Conservation (phyloP, 2,797 vertebrate species). For the Arnoldichthys spilopterus region DNA sequence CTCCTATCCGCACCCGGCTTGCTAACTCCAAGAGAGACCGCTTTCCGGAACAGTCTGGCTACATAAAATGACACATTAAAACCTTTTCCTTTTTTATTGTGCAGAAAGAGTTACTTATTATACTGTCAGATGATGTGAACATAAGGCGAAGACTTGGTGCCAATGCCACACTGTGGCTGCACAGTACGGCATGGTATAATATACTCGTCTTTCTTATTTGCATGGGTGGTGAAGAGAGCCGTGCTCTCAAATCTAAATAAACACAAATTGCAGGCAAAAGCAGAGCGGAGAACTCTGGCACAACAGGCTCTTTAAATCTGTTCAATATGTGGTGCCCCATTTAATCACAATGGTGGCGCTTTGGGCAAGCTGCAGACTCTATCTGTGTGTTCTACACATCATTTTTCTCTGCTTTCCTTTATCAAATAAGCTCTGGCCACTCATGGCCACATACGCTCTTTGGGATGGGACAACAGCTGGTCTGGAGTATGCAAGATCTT, state of each 20-base stretch:
- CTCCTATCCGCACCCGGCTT: slow-evolving; percentile 63
- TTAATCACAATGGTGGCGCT: slow-evolving; percentile 68
- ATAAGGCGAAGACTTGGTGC: slow-evolving; percentile 46
- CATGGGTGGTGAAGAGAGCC: slow-evolving; percentile 59
- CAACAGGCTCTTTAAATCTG: slow-evolving; percentile 68
- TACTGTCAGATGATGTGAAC: slow-evolving; percentile 53
- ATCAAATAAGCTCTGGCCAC: background rate
- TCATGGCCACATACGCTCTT: background rate
- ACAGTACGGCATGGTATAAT: slow-evolving; percentile 55
- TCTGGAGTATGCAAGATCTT: background rate
- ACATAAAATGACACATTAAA: slow-evolving; percentile 68
- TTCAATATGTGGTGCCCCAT: slow-evolving; percentile 72
- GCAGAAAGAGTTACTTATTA: slow-evolving; percentile 62
- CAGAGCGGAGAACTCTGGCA: slow-evolving; percentile 59
- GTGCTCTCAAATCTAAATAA: slow-evolving; percentile 72
- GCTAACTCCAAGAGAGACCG: slow-evolving; percentile 57
- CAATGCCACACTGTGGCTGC: slow-evolving; percentile 58
- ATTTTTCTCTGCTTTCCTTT: background rate
- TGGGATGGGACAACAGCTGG: background rate
- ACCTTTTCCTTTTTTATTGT: slow-evolving; percentile 52
- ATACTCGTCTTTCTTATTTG: slow-evolving; percentile 50
- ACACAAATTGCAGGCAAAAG: slow-evolving; percentile 68
- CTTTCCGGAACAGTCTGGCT: slow-evolving; percentile 64
- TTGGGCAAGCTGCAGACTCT: slow-evolving; percentile 53
- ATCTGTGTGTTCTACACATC: background rate